Base-by-base conservation (phyloP, 1,140 invertebrate species). In the Batillaria attramentaria region DNA sequence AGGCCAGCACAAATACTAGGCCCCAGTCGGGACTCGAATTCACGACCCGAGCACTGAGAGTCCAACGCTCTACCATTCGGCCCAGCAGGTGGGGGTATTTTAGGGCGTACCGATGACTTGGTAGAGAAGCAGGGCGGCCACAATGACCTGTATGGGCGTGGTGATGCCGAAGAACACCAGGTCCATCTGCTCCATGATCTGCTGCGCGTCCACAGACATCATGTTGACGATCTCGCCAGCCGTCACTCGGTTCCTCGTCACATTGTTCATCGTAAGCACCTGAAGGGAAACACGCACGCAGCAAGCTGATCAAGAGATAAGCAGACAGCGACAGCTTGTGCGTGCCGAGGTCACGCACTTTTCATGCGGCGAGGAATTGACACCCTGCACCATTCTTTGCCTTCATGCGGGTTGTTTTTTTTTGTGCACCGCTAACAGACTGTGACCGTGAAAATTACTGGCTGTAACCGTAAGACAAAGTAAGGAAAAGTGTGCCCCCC, bases 161-260 rank as follows among this genome's bases (percentile, higher is more conserved):
- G 85, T 87, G 88, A 88, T 91, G 2, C 88, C 57, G 24, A 87
- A 78, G 72, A 83, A 84, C 8, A 90, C 91, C 86, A 96, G 97
- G 0, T 81, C 84, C 31, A 88, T 85, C 46, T 88, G 83, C 62
- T 89, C 87, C 69, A 72, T 72, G 10, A 89, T 69, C 57, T 81
- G 77, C 60, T 90, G 84, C 8, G 85, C 84, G 85, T 92, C 92
- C 33, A 91, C 89, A 0, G 92, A 85, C 86, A 92, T 90, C 35
- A 93, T 75, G 79, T 93, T 93, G 13, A 92, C 90, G 60, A 93
- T 93, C 83, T 93, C 92, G 8, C 93, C 92, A 8, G 89, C 85
- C 2, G 92, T 92, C 16, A 88, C 84, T 42, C 87, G 83, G 39
- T 86, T 82, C 31, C 88, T 72, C n/a, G 82, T 74, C 68, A 75